Conservation (phyloP, 2,888 invertebrate genomes). For the Tipula vernalis region DNA sequence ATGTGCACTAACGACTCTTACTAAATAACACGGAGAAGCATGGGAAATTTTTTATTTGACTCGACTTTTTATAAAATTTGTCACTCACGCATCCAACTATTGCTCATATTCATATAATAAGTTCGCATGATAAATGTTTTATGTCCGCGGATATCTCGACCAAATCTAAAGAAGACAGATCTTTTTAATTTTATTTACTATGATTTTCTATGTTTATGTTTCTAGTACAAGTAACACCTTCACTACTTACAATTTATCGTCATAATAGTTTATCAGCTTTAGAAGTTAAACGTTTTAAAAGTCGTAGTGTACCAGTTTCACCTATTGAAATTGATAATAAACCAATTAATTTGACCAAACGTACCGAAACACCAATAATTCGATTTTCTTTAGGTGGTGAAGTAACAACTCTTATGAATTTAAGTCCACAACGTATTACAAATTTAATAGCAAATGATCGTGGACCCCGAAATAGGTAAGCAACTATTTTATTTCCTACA, state of each 20-base stretch:
- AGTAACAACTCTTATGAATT: conserved; percentile 17
- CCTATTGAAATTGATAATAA: conserved; percentile 19
- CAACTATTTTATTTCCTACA: neutral
- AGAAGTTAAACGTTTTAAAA: conserved; percentile 41
- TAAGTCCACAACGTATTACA: conserved; percentile 15
- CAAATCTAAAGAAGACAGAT: conserved; percentile 37
- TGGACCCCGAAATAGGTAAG: conserved; percentile 19
- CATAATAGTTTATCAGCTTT: conserved; percentile 58
- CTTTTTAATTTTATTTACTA: neutral
- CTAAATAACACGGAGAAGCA: neutral
- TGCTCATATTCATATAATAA: neutral
- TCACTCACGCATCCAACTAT: neutral
- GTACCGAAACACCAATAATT: conserved; percentile 17
- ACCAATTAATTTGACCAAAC: conserved; percentile 14
- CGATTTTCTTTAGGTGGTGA: conserved; percentile 20
- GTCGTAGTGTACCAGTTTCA: conserved; percentile 22
- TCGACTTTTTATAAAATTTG: neutral
- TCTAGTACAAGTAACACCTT: conserved; percentile 30
- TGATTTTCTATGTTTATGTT: neutral
- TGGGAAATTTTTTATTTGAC: neutral
- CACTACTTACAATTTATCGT: conserved; percentile 43
- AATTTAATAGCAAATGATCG: conserved; percentile 16
- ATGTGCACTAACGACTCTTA: neutral
- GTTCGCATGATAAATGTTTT: neutral
- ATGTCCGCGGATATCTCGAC: conserved; percentile 29